These are phyloP conservation scores for Crypturellus tataupa DNA, from an alignment of 2,797 vertebrate genomes.

Conservation along the genomic window DNA sequence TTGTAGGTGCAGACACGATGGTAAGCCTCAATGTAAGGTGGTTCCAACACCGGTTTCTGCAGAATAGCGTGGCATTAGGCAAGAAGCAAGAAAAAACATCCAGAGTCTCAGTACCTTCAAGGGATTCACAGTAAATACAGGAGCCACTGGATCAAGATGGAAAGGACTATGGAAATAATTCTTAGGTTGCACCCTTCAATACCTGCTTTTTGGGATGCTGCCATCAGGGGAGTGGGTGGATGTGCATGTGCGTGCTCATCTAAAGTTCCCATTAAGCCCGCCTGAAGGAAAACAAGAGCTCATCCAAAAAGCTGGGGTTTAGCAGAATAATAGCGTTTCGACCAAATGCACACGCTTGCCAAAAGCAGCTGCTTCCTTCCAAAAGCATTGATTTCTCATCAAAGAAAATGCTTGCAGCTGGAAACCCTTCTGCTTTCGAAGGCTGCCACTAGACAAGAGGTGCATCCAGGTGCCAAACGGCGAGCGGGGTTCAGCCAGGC, in stretches of 20 bases:
- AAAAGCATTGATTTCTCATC: neutral
- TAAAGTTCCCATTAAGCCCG: neutral
- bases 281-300: neutral
- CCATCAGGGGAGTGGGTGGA: neutral
- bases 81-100: neutral
- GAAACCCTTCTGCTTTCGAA: neutral
- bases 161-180: neutral
- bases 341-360: neutral
- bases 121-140: neutral
- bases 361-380: conserved; percentile 15
- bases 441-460: neutral
- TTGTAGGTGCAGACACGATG: conserved; percentile 94
- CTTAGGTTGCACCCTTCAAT: neutral
- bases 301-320: neutral
- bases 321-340: neutral
- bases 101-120: neutral
- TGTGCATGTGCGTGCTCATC: neutral
- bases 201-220: neutral
- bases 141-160: neutral
- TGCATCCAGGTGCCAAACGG: neutral
- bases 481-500: neutral
- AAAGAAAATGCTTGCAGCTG: neutral
- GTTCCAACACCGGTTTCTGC: conserved; percentile 91
- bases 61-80: neutral
- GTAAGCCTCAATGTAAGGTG: conserved; percentile 89